Conservation (phyloP, 2,888 invertebrate species). For the Carcina quercana region DNA sequence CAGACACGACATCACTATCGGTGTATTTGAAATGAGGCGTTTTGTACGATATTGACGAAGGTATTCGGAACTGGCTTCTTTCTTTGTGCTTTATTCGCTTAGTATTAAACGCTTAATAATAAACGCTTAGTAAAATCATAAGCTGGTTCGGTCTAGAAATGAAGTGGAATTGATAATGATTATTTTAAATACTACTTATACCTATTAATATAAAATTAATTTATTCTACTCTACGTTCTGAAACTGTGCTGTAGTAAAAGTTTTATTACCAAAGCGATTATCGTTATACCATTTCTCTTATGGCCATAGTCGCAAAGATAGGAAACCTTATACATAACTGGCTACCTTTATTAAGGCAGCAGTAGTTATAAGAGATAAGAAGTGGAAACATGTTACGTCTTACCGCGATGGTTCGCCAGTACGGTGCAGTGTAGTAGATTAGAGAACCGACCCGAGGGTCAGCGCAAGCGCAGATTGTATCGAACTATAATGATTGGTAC, state of each 20-base stretch:
- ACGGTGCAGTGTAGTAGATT: slow-evolving; percentile 31
- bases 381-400: slow-evolving; percentile 18
- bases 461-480: slow-evolving; percentile 26
- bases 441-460: slow-evolving; percentile 19
- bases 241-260: too few relatives aligned
- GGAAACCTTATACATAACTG: slow-evolving; percentile 20
- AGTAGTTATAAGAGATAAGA: slow-evolving; percentile 9
- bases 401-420: slow-evolving; percentile 26
- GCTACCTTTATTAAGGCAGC: slow-evolving; percentile 13
- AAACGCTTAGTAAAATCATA: too few relatives aligned
- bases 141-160: too few relatives aligned
- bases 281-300: too few relatives aligned
- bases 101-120: too few relatives aligned
- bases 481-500: slow-evolving; percentile 23
- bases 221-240: too few relatives aligned
- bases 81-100: slow-evolving; percentile 1
- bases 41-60: not conserved
- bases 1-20: slow-evolving; percentile 6
- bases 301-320: slow-evolving; percentile 14
- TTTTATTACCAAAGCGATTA: too few relatives aligned
- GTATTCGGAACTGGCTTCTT: not conserved
- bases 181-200: too few relatives aligned
- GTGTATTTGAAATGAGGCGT: not conserved
- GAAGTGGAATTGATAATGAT: too few relatives aligned
- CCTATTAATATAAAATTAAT: too few relatives aligned